Percentiles rank a stretch among this genome's conserved stretches.
Evolutionary conservation across 2,888 invertebrate species (phyloP).

Genomic region (Alloscopus bannaensis): DNA sequence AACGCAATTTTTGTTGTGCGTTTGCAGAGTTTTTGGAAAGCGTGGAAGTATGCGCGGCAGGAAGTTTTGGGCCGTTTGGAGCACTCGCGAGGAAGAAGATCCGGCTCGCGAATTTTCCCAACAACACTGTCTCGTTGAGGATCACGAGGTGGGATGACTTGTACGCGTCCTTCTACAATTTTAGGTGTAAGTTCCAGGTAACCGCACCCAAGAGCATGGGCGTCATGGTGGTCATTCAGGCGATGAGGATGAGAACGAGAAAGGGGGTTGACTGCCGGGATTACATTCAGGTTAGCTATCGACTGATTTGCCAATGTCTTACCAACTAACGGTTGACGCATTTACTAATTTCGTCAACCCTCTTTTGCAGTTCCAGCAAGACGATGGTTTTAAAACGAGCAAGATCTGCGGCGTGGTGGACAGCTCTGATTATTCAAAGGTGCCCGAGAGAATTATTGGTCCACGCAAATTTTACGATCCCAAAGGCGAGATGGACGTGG

Average conservation of each 20-base stretch:
- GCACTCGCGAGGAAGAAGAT: slow-evolving; percentile 68
- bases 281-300: slow-evolving; percentile 69
- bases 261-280: slow-evolving; percentile 61
- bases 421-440: slow-evolving; percentile 38
- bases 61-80: slow-evolving; percentile 55
- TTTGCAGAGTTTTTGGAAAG: slow-evolving; percentile 71
- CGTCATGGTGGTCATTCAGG: slow-evolving; percentile 70
- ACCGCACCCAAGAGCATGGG: slow-evolving; percentile 70
- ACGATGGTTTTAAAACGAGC: slow-evolving; percentile 62
- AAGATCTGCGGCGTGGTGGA: slow-evolving; percentile 64
- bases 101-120: slow-evolving; percentile 69
- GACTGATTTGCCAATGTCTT: too few relatives aligned
- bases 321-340: too few relatives aligned
- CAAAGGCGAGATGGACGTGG: slow-evolving; percentile 65
- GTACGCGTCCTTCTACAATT: slow-evolving; percentile 68
- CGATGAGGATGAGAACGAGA: slow-evolving; percentile 60
- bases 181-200: slow-evolving; percentile 70
- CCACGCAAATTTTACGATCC: slow-evolving; percentile 66
- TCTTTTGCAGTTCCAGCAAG: slow-evolving; percentile 60
- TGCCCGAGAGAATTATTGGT: slow-evolving; percentile 56
- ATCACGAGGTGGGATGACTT: slow-evolving; percentile 70
- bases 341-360: too few relatives aligned
- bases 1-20: slow-evolving; percentile 4
- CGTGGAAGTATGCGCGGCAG: slow-evolving; percentile 69
- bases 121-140: slow-evolving; percentile 71